Conservation (phyloP, 2,888 invertebrate genomes). For the Lepidochitona cinerea region DNA sequence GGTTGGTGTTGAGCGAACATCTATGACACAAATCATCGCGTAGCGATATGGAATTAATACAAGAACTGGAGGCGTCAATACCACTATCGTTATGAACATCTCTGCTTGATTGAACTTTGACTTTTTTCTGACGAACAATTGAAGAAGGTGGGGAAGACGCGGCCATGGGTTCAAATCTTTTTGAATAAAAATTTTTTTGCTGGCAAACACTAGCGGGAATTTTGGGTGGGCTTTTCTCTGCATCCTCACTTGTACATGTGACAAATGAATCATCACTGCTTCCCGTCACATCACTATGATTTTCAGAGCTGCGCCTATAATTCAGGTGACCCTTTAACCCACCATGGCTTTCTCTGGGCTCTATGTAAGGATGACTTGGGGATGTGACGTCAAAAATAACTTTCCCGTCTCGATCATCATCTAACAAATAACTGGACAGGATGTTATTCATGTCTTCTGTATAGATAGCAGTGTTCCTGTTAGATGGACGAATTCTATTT, state of each 20-base stretch:
- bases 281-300: background rate
- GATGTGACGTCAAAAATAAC: conserved; percentile 9
- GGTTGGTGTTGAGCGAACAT: no score
- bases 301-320: background rate
- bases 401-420: background rate
- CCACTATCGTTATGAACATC: background rate
- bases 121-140: no score
- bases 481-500: background rate
- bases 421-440: background rate
- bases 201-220: no score
- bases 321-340: background rate
- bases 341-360: background rate
- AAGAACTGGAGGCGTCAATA: background rate
- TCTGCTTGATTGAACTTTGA: no score
- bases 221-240: background rate
- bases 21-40: no score
- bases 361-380: conserved; percentile 4
- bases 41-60: no score
- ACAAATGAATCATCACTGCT: conserved; percentile 8
- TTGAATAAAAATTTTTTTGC: no score
- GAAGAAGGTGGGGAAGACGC: no score
- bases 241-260: background rate
- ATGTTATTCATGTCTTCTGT: background rate
- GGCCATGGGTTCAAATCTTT: no score
- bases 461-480: background rate